Evolutionary conservation across 35 echinoderm and acorn worm species (phyloP).

Genomic region (Hemicentrotus pulcherrimus): DNA sequence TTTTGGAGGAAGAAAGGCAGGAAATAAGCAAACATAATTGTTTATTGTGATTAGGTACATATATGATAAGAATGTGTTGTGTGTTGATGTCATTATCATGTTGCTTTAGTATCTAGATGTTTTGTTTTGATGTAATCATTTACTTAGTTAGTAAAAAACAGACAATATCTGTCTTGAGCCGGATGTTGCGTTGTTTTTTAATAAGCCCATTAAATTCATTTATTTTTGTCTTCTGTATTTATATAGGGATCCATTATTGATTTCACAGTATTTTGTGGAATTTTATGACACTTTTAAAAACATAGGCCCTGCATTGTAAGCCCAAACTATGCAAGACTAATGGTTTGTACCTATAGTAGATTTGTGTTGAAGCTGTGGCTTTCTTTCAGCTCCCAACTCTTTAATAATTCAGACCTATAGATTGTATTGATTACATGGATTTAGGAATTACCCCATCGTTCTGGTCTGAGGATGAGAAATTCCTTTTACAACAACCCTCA

Average conservation of each 20-base stretch:
- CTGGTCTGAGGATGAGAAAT: not conserved
- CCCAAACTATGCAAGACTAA: not conserved
- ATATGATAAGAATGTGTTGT: too few relatives aligned
- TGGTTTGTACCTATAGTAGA: not conserved
- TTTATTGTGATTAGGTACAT: too few relatives aligned
- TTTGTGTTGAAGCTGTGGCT: not conserved
- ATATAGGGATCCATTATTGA: not conserved
- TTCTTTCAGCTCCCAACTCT: not conserved
- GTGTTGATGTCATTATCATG: too few relatives aligned
- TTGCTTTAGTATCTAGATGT: too few relatives aligned
- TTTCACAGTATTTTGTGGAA: not conserved
- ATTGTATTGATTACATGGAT: conserved; percentile 31
- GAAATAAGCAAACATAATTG: too few relatives aligned
- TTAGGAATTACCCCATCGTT: not conserved
- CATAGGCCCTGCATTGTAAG: not conserved
- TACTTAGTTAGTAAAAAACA: too few relatives aligned
- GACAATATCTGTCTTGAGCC: too few relatives aligned
- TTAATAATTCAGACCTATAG: conserved; percentile 29
- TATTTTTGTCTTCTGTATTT: not conserved
- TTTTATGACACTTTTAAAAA: not conserved
- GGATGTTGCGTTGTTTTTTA: too few relatives aligned
- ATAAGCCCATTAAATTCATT: not conserved
- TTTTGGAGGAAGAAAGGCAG: too few relatives aligned
- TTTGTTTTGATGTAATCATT: too few relatives aligned
- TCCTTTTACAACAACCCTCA: not conserved